Conservation (phyloP, 2,113 vertebrate species). For the Apaloderma vittatum region DNA sequence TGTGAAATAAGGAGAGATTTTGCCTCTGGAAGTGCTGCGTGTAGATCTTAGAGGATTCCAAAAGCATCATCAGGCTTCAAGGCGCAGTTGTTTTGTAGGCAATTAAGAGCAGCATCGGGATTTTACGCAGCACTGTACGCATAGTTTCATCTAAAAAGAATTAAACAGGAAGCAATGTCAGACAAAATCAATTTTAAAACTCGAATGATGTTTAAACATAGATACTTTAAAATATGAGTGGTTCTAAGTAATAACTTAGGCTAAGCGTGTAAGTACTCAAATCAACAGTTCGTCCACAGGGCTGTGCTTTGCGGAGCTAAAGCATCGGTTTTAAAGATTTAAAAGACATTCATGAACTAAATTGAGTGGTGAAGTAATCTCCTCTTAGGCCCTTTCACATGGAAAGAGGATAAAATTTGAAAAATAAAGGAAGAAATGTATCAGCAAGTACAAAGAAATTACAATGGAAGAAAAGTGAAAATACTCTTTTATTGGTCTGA, state of each 20-base stretch:
- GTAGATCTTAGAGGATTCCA: neutral
- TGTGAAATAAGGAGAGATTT: neutral
- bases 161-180: neutral
- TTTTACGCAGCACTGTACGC: neutral
- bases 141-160: neutral
- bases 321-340: neutral
- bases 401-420: neutral
- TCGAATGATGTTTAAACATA: neutral
- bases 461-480: neutral
- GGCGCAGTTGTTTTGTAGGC: neutral
- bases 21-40: neutral
- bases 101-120: accelerated
- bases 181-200: neutral
- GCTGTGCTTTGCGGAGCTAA: neutral
- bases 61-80: neutral
- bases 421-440: neutral
- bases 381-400: neutral
- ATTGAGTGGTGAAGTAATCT: neutral
- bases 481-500: neutral
- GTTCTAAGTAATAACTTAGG: neutral
- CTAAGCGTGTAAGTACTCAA: neutral
- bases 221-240: neutral
- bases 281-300: neutral
- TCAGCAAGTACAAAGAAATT: neutral
- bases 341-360: neutral